Percentiles rank a stretch among this genome's conserved stretches.
phyloP scores from a whole-genome alignment of 2,113 vertebrate species.

The Galbula dea region DNA sequence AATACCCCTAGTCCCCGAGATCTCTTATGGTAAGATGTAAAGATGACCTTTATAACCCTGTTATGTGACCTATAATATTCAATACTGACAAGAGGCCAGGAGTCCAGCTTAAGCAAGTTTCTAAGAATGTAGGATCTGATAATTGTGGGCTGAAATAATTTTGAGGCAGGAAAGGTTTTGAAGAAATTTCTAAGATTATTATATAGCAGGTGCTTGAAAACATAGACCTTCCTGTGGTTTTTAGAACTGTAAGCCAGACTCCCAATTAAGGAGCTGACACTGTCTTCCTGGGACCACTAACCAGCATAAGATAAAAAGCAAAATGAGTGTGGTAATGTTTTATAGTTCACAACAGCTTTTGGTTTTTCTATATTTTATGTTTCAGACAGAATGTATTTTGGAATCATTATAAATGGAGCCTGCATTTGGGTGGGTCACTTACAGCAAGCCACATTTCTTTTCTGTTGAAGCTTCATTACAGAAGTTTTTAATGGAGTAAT shows the following conservation, averaged over 20 bases:
- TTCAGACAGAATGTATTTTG: not conserved
- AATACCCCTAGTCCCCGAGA: not conserved
- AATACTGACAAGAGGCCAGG: not conserved
- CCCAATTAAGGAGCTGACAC: not conserved
- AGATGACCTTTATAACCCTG: not conserved
- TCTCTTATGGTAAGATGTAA: not conserved
- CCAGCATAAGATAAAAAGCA: not conserved
- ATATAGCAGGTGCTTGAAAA: not conserved
- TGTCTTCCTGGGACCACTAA: not conserved
- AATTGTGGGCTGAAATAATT: not conserved
- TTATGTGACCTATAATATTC: not conserved
- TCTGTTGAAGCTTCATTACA: not conserved
- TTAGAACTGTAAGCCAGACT: not conserved
- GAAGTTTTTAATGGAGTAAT: not conserved
- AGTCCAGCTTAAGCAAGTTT: not conserved
- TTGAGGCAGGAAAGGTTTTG: not conserved
- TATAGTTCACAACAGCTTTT: not conserved
- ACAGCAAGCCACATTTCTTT: not conserved
- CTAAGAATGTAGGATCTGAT: not conserved
- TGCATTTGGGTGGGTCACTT: not conserved
- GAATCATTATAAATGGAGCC: not conserved
- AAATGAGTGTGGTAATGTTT: not conserved
- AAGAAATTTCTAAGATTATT: not conserved
- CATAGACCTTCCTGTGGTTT: not conserved
- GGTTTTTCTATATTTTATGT: not conserved